These are phyloP conservation scores for Vollenhovia emeryi DNA, from an alignment of 1,140 invertebrate species.

Conservation along the genomic window DNA sequence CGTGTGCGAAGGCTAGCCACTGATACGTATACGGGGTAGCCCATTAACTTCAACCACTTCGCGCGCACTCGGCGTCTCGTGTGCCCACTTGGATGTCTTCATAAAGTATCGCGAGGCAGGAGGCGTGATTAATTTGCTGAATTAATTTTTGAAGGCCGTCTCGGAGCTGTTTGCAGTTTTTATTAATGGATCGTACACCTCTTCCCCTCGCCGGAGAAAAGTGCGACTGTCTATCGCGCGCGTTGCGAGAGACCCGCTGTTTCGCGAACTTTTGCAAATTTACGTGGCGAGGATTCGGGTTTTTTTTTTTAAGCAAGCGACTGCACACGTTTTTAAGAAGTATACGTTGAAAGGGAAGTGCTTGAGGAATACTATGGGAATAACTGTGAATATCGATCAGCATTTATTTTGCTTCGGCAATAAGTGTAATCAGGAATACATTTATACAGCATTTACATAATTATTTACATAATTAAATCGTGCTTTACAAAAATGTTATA, in stretches of 20 bases:
- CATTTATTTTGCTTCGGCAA: background rate
- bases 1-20: conserved; percentile 54
- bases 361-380: background rate
- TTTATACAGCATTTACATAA: no score
- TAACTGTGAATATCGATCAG: background rate
- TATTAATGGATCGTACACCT: conserved; percentile 11
- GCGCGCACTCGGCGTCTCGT: background rate
- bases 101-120: conserved; percentile 39
- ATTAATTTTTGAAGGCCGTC: conserved; percentile 52
- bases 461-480: no score
- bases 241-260: background rate
- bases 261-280: conserved; percentile 3
- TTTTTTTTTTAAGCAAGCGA: background rate
- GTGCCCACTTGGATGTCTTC: conserved; percentile 44
- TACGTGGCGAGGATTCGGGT: background rate
- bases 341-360: background rate
- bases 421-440: background rate
- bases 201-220: background rate
- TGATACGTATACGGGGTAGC: conserved; percentile 53
- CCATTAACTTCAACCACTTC: conserved; percentile 50
- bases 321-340: background rate
- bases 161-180: background rate
- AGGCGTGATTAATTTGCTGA: conserved; percentile 51
- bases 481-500: background rate
- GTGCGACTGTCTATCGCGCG: background rate